Base-by-base conservation (phyloP, 2,113 vertebrate species). In the Sturnus vulgaris region DNA sequence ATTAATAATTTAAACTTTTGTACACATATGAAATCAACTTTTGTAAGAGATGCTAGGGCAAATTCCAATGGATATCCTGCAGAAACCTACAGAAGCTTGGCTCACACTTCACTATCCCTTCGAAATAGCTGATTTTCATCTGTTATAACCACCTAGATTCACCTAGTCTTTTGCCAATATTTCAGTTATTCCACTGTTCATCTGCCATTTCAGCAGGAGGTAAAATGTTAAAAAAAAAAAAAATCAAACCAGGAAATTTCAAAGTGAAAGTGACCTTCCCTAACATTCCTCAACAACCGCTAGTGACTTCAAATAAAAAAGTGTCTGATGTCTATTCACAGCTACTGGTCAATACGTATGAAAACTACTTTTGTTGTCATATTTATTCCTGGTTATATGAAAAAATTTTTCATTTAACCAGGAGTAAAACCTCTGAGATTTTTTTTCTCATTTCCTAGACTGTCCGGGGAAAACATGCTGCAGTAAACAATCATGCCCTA, bases 401-500 rank as follows among this genome's bases (percentile, higher is more conserved):
- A 96, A 95, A 96, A 97, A 78, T 96, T 96, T 95, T 27, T 96
- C 91, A 96, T 97, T 96, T 98, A 96, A 95, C 95, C 95, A 97
- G 94, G 91, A 98, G 90, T 97, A 96, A 97, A 97, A 97, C 96
- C 96, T 97, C 72, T 88, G 97, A 98, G 96, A 96, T 88, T 96
- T 96, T 97, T 95, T 95, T 96, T 91, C 97, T 96, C 89, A 75
- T 97, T 98, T 97, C 87, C 90, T 77, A 94, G 92, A 71, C 78
- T 96, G 95, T 97, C 97, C 96, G 75, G 97, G 96, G 97, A 98
- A 92, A 97, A 96, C 77, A 95, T 84, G 83, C 95, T 97, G 89
- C 81, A 95, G 97, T 98, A 97, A 98, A 98, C 96, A 98, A 97
- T 97, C 96, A 97, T 97, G 95, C 93, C 92, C 95, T 97, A 95